These are phyloP conservation scores for Nymphalis polychloros DNA, from an alignment of 2,888 invertebrate species.

Conservation along the genomic window DNA sequence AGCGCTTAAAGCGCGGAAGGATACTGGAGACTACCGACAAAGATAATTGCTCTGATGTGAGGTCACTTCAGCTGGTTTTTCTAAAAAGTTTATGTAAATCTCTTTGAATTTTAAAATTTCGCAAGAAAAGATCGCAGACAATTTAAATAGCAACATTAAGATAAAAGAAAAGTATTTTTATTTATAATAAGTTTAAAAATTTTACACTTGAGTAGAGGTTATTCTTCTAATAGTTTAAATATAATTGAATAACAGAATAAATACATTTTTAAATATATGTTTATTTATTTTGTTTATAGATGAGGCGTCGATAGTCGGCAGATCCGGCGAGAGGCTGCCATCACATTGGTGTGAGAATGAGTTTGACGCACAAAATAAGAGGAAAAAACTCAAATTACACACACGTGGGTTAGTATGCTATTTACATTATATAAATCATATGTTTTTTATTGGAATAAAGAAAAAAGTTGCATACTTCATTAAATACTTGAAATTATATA, in stretches of 20 bases:
- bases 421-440: no score
- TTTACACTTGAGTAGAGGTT: no score
- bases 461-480: no score
- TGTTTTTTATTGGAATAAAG: no score
- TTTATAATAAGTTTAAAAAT: no score
- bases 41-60: slow-evolving; percentile 23
- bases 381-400: slow-evolving; percentile 67
- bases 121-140: not conserved
- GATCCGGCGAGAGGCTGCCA: slow-evolving; percentile 67
- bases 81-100: not conserved
- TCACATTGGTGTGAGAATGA: slow-evolving; percentile 77
- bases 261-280: not conserved
- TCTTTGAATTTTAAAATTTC: not conserved
- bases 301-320: slow-evolving; percentile 72
- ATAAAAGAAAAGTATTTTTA: no score
- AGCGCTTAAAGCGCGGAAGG: slow-evolving; percentile 10
- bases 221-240: no score
- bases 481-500: no score
- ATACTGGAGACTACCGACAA: slow-evolving; percentile 17
- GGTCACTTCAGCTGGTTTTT: not conserved
- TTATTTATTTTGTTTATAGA: slow-evolving; percentile 51
- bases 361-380: slow-evolving; percentile 62
- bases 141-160: not conserved
- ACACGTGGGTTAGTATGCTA: slow-evolving; percentile 45
- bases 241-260: not conserved